A percentile compares a stretch with the other conserved stretches of the same genome.
These are phyloP conservation scores for Trichomycterus rosablanca DNA, from an alignment of 2,113 vertebrate species.

Conservation along the genomic window DNA sequence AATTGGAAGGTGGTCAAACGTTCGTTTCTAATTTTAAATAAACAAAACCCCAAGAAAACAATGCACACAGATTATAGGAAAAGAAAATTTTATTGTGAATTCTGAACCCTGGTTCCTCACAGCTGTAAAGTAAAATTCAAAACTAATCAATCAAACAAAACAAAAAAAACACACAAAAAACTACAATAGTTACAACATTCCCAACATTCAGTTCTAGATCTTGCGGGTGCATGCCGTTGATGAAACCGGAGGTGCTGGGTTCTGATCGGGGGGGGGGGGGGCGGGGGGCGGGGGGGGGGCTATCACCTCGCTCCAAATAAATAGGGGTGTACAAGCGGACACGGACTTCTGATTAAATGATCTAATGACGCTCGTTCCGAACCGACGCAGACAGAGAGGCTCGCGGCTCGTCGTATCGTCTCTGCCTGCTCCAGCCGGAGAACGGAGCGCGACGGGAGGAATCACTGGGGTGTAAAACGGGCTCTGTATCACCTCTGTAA, in stretches of 20 bases:
- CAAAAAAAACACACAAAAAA: conserved; percentile 35
- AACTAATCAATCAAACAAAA: conserved; percentile 48
- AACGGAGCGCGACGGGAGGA: background rate
- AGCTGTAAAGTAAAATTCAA: conserved; percentile 53
- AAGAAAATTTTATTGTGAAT: conserved; percentile 73
- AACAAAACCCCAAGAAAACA: no score
- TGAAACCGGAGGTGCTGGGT: background rate
- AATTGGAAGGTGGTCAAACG: no score
- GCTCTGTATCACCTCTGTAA: background rate
- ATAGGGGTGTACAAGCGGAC: background rate
- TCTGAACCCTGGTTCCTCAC: conserved; percentile 65
- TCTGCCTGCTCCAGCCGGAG: background rate
- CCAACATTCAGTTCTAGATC: conserved; percentile 52
- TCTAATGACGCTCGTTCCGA: background rate
- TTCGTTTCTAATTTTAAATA: no score
- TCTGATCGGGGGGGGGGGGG: background rate
- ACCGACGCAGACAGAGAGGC: background rate
- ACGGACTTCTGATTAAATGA: background rate
- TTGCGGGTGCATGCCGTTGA: conserved; percentile 16
- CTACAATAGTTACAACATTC: conserved; percentile 43
- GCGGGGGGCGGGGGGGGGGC: no score
- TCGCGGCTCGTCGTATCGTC: no score
- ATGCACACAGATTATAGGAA: conserved; percentile 61
- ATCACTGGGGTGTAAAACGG: background rate
- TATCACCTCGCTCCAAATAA: no score